phyloP scores from a whole-genome alignment of 2,888 invertebrate species.

The Carpatolechia fugitivella region DNA sequence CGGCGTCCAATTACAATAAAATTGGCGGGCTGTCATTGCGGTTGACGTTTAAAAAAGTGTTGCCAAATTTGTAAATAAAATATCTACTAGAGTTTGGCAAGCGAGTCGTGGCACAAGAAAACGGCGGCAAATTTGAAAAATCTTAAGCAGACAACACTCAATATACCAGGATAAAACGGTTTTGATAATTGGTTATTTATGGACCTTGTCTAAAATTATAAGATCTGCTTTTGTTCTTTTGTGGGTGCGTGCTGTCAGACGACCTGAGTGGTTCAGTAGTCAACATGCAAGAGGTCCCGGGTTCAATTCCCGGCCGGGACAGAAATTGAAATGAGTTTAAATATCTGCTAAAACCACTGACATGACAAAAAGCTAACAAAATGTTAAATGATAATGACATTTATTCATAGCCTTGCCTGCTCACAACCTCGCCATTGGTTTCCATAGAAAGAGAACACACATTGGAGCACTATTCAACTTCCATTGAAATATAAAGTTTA shows the following conservation, averaged over 20 bases:
- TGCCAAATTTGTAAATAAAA: too few relatives aligned
- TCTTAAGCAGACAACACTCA: background rate
- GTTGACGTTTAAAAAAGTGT: too few relatives aligned
- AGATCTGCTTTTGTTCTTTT: conserved; percentile 2
- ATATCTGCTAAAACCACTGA: background rate
- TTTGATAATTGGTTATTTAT: conserved; percentile 3
- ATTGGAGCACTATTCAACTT: conserved; percentile 4
- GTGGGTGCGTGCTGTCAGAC: background rate
- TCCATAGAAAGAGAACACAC: conserved; percentile 1
- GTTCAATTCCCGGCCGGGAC: background rate
- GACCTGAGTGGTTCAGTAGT: background rate
- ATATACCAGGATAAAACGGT: background rate
- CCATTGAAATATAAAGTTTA: background rate
- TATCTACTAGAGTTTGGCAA: conserved; percentile 3
- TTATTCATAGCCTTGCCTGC: conserved; percentile 1
- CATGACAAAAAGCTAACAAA: background rate
- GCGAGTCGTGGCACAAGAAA: background rate
- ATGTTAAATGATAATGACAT: background rate
- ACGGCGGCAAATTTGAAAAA: conserved; percentile 10
- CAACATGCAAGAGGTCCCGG: background rate
- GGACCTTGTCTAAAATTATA: background rate
- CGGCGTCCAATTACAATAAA: too few relatives aligned
- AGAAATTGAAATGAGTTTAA: background rate
- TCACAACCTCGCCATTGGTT: background rate
- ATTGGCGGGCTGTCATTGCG: too few relatives aligned